These are phyloP conservation scores for Drosophila virilis DNA, from an alignment of 1,140 invertebrate species.

Conservation along the genomic window DNA sequence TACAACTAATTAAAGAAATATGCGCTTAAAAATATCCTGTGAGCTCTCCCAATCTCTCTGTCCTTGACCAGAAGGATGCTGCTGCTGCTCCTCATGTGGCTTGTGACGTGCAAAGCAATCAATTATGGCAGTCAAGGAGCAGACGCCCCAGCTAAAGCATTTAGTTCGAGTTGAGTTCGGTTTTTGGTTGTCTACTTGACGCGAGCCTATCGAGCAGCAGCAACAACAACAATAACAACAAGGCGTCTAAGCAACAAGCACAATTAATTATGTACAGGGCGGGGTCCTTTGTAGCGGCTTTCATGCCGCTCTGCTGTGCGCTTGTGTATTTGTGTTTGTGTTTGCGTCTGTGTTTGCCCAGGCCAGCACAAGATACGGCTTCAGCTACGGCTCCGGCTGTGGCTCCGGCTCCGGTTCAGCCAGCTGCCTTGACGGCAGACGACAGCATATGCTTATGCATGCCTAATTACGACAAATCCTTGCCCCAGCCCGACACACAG, in stretches of 20 bases:
- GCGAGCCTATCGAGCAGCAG: conserved; percentile 38
- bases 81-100: conserved; percentile 38
- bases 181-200: conserved; percentile 55
- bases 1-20: conserved; percentile 75
- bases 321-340: conserved; percentile 16
- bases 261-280: conserved; percentile 77
- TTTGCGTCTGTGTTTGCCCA: conserved; percentile 63
- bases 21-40: conserved; percentile 70
- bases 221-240: neutral
- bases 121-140: conserved; percentile 66
- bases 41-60: conserved; percentile 12
- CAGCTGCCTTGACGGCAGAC: conserved; percentile 65
- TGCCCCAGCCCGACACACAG: conserved; percentile 26
- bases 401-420: conserved; percentile 28
- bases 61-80: conserved; percentile 4
- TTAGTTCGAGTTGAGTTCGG: conserved; percentile 10
- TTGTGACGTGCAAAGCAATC: conserved; percentile 73
- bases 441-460: conserved; percentile 81
- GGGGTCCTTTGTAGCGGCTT: conserved; percentile 34
- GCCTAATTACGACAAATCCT: conserved; percentile 82
- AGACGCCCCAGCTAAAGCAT: conserved; percentile 35
- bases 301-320: conserved; percentile 9
- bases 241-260: conserved; percentile 47
- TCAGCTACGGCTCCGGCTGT: conserved; percentile 17
- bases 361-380: conserved; percentile 29